Conservation (phyloP, 2,888 invertebrate species). For the Phorcus lineatus region DNA sequence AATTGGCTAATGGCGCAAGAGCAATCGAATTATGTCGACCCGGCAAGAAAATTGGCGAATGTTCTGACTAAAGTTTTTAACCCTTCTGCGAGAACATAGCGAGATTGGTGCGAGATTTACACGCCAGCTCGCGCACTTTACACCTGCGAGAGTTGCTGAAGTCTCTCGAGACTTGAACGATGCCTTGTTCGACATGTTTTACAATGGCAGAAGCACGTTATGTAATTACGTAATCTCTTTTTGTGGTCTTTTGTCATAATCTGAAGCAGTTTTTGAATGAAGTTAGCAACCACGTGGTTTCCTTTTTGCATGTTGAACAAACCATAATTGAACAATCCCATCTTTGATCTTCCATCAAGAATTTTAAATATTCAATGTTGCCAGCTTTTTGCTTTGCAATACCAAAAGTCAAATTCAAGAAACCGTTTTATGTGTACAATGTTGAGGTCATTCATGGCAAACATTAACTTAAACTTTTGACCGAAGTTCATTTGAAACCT, state of each 20-base stretch:
- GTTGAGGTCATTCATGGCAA: no score
- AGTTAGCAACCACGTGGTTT: no score
- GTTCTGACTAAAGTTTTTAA: slow-evolving; percentile 2
- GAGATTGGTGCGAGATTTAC: slow-evolving; percentile 8
- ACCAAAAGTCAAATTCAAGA: no score
- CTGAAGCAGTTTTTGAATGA: no score
- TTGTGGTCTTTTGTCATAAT: neutral
- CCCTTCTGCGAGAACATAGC: neutral
- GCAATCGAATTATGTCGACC: neutral
- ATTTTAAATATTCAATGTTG: no score
- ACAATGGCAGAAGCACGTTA: neutral
- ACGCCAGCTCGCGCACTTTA: neutral
- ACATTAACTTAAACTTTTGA: no score
- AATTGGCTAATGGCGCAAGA: neutral
- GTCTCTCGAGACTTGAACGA: slow-evolving; percentile 4
- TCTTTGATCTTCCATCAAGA: no score
- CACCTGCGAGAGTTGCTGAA: neutral
- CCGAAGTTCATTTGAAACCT: no score
- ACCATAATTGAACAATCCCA: no score
- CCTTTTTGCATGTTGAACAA: no score
- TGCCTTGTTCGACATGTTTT: neutral
- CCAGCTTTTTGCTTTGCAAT: no score
- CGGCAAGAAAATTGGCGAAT: neutral
- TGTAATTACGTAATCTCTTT: neutral
- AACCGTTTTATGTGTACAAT: no score